Evolutionary conservation across 2,797 vertebrate genomes (phyloP), one percentile per base, ranked within the genome.

Genomic region (Zalophus californianus): DNA sequence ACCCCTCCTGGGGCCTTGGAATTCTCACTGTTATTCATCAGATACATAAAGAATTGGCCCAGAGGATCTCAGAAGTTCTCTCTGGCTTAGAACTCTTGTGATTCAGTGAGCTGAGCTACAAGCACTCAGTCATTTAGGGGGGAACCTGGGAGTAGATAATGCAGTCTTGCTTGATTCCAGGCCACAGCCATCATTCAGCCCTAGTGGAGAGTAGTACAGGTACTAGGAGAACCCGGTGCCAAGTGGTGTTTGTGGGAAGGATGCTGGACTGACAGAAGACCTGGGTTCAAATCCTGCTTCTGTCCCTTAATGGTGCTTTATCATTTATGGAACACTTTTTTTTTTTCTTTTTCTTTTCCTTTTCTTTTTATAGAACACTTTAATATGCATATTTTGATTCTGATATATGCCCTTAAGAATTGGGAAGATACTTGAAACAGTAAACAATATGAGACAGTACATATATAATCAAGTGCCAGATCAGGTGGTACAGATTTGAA

Each of bases 351-450:
- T 25, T 64, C 27, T 15, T 14, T 7, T 73, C 14, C 25, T 23
- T 38, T 32, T 66, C 41, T 75, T 75, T 48, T 48, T 9, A 48
- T 0, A 68, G 52, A 64, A 73, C 54, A 82, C 54, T 95, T 90
- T 29, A 38, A 70, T 35, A 12, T 56, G 27, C 35, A 13, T 66
- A 20, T 75, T 86, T 86, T 78, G 50, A 62, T 58, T 50, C 32
- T 89, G 80, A 18, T 84, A 7, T 7, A 9, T 77, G 58, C 38
- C n/a, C 27, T 94, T 93, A 93, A 93, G 23, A 91, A 87, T 79
- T 91, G 84, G 56, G 27, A 75, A 80, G 56, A 29, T 86, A 78
- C 41, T 78, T 91, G 48, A 88, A 82, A 66, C 44, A 66, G 50
- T 79, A 60, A 87, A 85, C 52, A 92, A 25, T 68, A 16, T 32